Conservation (phyloP, 1,140 invertebrate species). For the Riptortus pedestris region DNA sequence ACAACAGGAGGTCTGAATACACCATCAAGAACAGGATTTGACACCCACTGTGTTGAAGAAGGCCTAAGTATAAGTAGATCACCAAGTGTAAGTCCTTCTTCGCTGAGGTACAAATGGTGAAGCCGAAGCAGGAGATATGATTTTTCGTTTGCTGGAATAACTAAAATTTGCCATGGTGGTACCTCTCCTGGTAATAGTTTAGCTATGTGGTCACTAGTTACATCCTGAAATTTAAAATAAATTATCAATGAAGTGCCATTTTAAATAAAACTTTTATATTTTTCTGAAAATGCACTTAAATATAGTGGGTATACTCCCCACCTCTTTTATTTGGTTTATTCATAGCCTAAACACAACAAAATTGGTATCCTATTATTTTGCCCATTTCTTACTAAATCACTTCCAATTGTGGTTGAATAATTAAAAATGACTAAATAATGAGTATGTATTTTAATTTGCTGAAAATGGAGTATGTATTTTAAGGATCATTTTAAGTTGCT, state of each 20-base stretch:
- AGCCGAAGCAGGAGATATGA: conserved; percentile 62
- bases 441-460: too few relatives aligned
- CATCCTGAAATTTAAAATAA: conserved; percentile 46
- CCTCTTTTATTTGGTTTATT: too few relatives aligned
- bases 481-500: too few relatives aligned
- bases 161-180: conserved; percentile 69
- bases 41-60: not conserved
- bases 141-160: conserved; percentile 51
- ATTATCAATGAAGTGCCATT: not conserved
- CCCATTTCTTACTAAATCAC: too few relatives aligned
- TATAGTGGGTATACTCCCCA: too few relatives aligned
- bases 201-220: conserved; percentile 62
- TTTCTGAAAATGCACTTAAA: conserved; percentile 5
- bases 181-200: conserved; percentile 56
- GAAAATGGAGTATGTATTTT: too few relatives aligned
- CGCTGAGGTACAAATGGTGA: conserved; percentile 62
- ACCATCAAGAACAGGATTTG: conserved; percentile 12
- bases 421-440: too few relatives aligned
- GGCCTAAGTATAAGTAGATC: conserved; percentile 54
- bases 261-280: not conserved
- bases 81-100: conserved; percentile 55
- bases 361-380: too few relatives aligned
- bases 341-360: not conserved
- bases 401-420: too few relatives aligned
- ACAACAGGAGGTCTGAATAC: conserved; percentile 43